Evolutionary conservation across 23 tunicate species (phyloP), one percentile per base, ranked within the genome.

Genomic region (Styela plicata): DNA sequence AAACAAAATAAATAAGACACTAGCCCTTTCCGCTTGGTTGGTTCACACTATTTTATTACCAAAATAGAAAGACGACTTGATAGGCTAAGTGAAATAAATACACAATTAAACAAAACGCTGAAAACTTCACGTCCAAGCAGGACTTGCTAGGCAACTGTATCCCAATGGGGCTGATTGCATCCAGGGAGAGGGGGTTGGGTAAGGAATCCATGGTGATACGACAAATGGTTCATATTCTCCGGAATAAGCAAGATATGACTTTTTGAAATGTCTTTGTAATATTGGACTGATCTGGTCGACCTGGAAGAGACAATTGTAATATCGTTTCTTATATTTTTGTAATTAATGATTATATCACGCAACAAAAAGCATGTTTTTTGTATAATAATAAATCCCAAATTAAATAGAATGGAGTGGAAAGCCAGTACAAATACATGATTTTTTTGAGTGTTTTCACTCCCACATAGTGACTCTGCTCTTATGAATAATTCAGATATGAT

Each of bases 121-220:
- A 44, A 44, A 13, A 7, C 57, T 5, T 73, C 44, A 83, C 13
- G 36, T 57, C 84, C 78, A 85, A 34, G 83, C 85, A 13, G 85
- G 20, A 33, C 73, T 86, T 23, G 82, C 80, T 2, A 3, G 75
- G 31, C 81, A 76, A 1, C 82, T 73, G 33, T 74, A 27, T 19
- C 90, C 90, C 29, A 86, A 25, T 21, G 90, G 90, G 20, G 88
- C 82, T 30, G 79, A 80, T 2, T 79, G 82, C 44, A 80, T 79
- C 84, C 85, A 79, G 22, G 85, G 82, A 13, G 85, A 80, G 3
- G 90, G 90, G 53, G 35, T 70, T 19, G 85, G 82, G 17, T 27
- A 74, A 2, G 90, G 90, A 36, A 86, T 73, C 90, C 90, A 86
- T 23, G 90, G 90, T 26, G 90, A 86, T 28, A 86, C 84, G 23